phyloP scores from a whole-genome alignment of 2,113 vertebrate species.

The Rutilus rutilus region DNA sequence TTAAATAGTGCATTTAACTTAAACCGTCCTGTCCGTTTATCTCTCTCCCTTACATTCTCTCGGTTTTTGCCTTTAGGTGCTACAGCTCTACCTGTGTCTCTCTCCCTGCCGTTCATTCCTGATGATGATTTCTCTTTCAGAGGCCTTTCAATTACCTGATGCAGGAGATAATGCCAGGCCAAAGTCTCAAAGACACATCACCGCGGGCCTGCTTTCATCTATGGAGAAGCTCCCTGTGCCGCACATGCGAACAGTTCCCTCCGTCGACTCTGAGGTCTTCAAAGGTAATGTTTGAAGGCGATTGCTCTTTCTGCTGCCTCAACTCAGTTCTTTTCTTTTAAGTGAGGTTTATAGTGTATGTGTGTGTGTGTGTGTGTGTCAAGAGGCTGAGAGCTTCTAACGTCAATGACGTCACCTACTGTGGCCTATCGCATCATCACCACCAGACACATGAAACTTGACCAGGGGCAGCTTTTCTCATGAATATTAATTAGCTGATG shows the following conservation, averaged over 20 bases:
- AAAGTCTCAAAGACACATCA: conserved; percentile 66
- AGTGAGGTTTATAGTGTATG: not conserved
- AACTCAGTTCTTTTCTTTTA: conserved; percentile 6
- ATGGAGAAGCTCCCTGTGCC: conserved; percentile 57
- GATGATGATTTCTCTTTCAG: conserved; percentile 30
- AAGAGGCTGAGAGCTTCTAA: not conserved
- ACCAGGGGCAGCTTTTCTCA: not conserved
- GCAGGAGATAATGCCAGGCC: conserved; percentile 70
- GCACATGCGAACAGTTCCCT: conserved; percentile 37
- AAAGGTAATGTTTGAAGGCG: conserved; percentile 34
- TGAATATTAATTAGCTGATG: conserved; percentile 5
- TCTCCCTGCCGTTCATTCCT: conserved; percentile 2
- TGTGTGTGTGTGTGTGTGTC: not conserved
- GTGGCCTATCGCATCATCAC: not conserved
- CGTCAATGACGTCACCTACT: not conserved
- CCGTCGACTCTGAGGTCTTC: conserved; percentile 9
- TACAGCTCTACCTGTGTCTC: not conserved
- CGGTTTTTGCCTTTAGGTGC: no score
- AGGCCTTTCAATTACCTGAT: conserved; percentile 77
- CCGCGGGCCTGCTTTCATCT: conserved; percentile 71
- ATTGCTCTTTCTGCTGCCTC: conserved; percentile 17
- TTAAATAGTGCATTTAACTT: not conserved
- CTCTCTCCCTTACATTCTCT: no score
- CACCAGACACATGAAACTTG: not conserved
- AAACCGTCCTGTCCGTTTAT: not conserved